These are phyloP conservation scores for Campopleginae sp. DNA, from an alignment of 2,888 invertebrate genomes.

Conservation along the genomic window DNA sequence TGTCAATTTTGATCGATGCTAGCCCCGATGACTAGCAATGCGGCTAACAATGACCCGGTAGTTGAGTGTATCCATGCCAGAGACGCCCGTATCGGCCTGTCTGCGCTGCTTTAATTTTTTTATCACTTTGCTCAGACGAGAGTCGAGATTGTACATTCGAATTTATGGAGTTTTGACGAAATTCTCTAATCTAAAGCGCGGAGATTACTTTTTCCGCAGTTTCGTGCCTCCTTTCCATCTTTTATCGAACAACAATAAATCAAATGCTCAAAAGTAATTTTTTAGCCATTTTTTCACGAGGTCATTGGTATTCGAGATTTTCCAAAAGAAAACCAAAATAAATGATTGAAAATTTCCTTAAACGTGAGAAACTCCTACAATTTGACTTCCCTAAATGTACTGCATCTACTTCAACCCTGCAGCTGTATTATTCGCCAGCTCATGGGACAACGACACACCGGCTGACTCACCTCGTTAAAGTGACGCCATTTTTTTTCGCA, in stretches of 20 bases:
- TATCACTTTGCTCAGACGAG: background rate
- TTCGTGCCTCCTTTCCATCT: background rate
- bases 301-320: background rate
- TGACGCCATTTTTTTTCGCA: constrained; percentile 4
- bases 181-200: background rate
- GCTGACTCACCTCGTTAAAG: constrained; percentile 22
- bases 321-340: background rate
- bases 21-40: background rate
- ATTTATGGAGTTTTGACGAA: background rate
- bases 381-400: constrained; percentile 4
- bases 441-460: background rate
- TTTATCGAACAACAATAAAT: too few species aligned
- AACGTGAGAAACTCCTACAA: background rate
- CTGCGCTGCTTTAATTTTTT: background rate
- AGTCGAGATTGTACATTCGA: background rate
- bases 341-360: background rate
- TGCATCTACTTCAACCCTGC: background rate
- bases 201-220: background rate
- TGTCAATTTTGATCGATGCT: background rate
- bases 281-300: background rate
- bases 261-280: background rate
- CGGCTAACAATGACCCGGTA: background rate
- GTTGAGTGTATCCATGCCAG: background rate
- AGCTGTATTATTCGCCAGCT: background rate
- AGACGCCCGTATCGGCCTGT: background rate